Evolutionary conservation across 2,113 vertebrate species (phyloP).

Genomic region (Trichechus manatus): DNA sequence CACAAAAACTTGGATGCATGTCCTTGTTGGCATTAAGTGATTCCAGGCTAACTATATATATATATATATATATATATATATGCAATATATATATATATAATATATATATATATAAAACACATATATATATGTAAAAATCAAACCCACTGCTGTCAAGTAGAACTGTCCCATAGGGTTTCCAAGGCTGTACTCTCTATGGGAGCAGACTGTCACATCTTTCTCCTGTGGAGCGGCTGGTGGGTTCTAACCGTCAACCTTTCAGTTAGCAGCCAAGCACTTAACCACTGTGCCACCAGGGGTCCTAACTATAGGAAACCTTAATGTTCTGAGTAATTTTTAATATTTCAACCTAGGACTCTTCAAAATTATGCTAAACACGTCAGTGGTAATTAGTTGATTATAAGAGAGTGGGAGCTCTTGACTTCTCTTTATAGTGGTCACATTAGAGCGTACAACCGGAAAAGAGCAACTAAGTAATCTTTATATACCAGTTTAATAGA

Average conservation of each 20-base stretch:
- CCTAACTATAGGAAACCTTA: conserved; percentile 22
- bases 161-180: neutral
- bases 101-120: no score
- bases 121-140: neutral
- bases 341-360: neutral
- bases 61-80: no score
- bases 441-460: neutral
- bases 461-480: neutral
- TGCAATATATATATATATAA: no score
- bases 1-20: conserved; percentile 31
- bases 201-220: neutral
- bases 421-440: conserved; percentile 6
- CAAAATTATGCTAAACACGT: neutral
- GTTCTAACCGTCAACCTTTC: no score
- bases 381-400: neutral
- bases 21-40: conserved; percentile 15
- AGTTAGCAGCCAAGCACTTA: no score
- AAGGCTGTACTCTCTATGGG: neutral
- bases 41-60: neutral
- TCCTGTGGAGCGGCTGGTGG: no score
- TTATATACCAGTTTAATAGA: neutral
- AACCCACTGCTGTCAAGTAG: neutral
- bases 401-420: neutral
- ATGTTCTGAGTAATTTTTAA: conserved; percentile 41
- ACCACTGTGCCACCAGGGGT: no score